These are phyloP conservation scores for Bostrychus sinensis DNA, from an alignment of 2,113 vertebrate genomes.

Conservation along the genomic window DNA sequence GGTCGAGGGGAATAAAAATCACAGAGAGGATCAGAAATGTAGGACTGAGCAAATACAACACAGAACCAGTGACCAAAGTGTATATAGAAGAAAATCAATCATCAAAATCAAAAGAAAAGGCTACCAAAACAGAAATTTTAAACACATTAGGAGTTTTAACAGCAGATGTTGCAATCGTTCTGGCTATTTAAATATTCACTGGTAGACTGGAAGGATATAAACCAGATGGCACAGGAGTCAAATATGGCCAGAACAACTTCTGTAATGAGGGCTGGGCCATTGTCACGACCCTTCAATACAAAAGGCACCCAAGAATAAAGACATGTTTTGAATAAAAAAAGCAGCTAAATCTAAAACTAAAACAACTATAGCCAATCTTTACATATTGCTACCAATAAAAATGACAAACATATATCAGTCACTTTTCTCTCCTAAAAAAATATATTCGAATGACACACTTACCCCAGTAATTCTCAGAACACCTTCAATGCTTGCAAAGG, in stretches of 20 bases:
- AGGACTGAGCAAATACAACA: constrained; percentile 31
- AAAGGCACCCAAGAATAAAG: constrained; percentile 36
- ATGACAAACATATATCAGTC: neutral
- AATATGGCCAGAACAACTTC: constrained; percentile 82
- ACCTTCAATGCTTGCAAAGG: constrained; percentile 85
- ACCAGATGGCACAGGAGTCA: constrained; percentile 85
- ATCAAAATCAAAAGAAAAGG: constrained; percentile 17
- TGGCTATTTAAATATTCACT: neutral
- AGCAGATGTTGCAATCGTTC: neutral
- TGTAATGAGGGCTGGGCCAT: constrained; percentile 78
- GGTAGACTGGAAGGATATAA: constrained; percentile 85
- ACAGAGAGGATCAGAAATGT: constrained; percentile 18
- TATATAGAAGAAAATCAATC: constrained; percentile 22
- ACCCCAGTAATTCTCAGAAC: constrained; percentile 87
- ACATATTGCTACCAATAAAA: neutral
- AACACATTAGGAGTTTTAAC: neutral
- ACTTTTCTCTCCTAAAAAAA: neutral
- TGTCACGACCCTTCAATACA: constrained; percentile 77
- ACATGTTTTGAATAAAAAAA: constrained; percentile 23
- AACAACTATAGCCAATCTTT: neutral
- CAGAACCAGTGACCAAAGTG: constrained; percentile 35
- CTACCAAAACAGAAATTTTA: neutral
- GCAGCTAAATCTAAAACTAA: neutral
- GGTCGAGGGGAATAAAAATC: constrained; percentile 3
- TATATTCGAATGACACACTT: constrained; percentile 48